These are phyloP conservation scores for Peromyscus polionotus DNA, from an alignment of 2,113 vertebrate genomes.

Conservation along the genomic window DNA sequence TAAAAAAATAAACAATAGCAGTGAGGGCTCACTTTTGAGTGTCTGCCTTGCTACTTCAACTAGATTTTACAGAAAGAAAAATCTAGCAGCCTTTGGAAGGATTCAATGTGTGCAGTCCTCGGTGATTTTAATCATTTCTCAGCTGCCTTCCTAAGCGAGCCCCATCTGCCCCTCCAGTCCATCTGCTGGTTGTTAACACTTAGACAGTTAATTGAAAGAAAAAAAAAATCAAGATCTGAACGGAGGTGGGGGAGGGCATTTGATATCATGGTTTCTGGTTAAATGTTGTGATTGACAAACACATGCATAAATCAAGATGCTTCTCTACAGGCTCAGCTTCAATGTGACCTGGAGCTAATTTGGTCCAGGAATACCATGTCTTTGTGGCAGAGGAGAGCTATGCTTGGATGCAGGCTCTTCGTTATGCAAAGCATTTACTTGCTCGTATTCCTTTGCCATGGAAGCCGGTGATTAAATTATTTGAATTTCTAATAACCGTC, in stretches of 20 bases:
- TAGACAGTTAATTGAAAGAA: slow-evolving; percentile 55
- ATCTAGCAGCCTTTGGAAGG: slow-evolving; percentile 53
- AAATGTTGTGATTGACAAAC: slow-evolving; percentile 64
- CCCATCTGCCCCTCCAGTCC: slow-evolving; percentile 65
- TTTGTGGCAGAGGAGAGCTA: neutral
- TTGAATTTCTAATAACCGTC: slow-evolving; percentile 38
- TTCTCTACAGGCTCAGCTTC: slow-evolving; percentile 24
- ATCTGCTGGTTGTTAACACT: slow-evolving; percentile 83
- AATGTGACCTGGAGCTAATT: neutral
- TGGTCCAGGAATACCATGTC: slow-evolving; percentile 7
- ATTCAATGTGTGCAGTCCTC: slow-evolving; percentile 1
- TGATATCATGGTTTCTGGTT: slow-evolving; percentile 72
- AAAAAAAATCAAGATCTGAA: slow-evolving; percentile 67
- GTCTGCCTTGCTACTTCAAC: slow-evolving; percentile 44
- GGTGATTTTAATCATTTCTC: slow-evolving; percentile 62
- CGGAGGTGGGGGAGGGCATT: slow-evolving; percentile 53
- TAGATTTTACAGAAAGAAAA: slow-evolving; percentile 56
- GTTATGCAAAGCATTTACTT: neutral
- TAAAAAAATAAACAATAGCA: neutral
- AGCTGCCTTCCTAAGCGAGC: slow-evolving; percentile 49
- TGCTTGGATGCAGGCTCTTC: neutral
- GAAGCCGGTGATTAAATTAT: neutral
- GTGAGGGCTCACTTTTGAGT: neutral
- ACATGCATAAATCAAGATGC: slow-evolving; percentile 36
- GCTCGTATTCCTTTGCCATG: slow-evolving; percentile 19